Conservation (phyloP, 2,888 invertebrate species). For the Agrypnus murinus region DNA sequence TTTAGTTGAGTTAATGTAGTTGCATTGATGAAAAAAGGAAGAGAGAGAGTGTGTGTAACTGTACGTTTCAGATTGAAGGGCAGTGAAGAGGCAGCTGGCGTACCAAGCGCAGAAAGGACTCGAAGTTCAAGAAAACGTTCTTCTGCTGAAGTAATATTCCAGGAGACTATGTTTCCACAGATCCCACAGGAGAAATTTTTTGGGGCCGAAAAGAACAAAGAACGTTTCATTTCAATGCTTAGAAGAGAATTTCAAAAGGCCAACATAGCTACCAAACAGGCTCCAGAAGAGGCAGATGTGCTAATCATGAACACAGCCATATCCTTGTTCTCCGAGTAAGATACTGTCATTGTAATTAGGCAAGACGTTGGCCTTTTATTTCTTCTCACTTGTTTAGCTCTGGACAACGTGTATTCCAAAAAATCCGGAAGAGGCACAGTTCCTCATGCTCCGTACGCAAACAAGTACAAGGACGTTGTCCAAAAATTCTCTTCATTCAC, state of each 20-base stretch:
- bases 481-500: conserved; percentile 45
- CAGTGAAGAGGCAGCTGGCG: too few relatives aligned
- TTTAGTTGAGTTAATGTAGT: too few relatives aligned
- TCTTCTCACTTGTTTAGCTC: conserved; percentile 51
- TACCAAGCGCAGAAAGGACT: conserved; percentile 54
- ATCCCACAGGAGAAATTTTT: conserved; percentile 58
- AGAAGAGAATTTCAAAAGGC: conserved; percentile 39
- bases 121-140: conserved; percentile 49
- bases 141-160: conserved; percentile 52
- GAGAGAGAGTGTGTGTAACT: too few relatives aligned
- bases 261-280: conserved; percentile 46
- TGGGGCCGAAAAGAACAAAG: conserved; percentile 54
- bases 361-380: conserved; percentile 57
- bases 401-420: conserved; percentile 23
- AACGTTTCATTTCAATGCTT: conserved; percentile 53
- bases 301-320: conserved; percentile 51
- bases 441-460: conserved; percentile 4
- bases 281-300: conserved; percentile 53
- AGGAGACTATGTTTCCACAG: conserved; percentile 38
- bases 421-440: conserved; percentile 44
- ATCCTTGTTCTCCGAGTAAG: conserved; percentile 35
- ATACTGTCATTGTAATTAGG: conserved; percentile 47
- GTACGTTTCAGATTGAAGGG: too few relatives aligned
- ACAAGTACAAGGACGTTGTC: conserved; percentile 10
- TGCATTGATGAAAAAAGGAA: too few relatives aligned